A percentile compares a stretch with the other conserved stretches of the same genome.
Evolutionary conservation across 2,797 vertebrate species (phyloP).

Genomic region (Pterois miles): DNA sequence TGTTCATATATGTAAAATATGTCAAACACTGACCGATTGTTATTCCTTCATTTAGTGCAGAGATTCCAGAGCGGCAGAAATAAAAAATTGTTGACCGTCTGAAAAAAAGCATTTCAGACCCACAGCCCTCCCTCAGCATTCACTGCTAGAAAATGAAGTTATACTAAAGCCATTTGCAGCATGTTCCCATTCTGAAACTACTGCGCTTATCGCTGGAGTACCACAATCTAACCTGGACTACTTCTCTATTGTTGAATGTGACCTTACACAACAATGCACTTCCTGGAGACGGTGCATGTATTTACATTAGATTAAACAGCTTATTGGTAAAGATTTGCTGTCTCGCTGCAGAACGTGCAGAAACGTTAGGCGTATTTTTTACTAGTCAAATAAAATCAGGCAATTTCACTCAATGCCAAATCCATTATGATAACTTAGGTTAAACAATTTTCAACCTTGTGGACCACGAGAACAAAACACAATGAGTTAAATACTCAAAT

Average conservation of each 20-base stretch:
- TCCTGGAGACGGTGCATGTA: not conserved
- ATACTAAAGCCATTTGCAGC: not conserved
- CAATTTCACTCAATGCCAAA: conserved; percentile 76
- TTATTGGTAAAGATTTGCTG: conserved; percentile 13
- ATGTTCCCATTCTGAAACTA: conserved; percentile 38
- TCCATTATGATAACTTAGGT: conserved; percentile 80
- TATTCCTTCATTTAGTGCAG: too few species aligned
- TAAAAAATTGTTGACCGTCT: too few species aligned
- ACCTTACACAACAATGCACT: conserved; percentile 3
- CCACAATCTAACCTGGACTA: conserved; percentile 7
- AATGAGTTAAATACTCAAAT: conserved; percentile 78
- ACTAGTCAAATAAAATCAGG: conserved; percentile 63
- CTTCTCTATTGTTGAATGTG: conserved; percentile 6
- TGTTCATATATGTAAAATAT: too few species aligned
- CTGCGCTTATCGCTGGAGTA: not conserved
- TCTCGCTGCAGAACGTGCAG: not conserved
- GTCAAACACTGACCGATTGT: too few species aligned
- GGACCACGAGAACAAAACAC: conserved; percentile 51
- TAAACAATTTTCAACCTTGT: conserved; percentile 68
- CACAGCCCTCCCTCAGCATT: not conserved
- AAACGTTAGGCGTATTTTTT: conserved; percentile 44
- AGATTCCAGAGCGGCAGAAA: too few species aligned
- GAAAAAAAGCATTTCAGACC: too few species aligned
- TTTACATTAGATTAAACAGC: conserved; percentile 31
- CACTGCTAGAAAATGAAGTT: conserved; percentile 1